Percentiles rank a stretch among this genome's conserved stretches.
Evolutionary conservation across 2,888 invertebrate species (phyloP).

Genomic region (Mesoligia furuncula): DNA sequence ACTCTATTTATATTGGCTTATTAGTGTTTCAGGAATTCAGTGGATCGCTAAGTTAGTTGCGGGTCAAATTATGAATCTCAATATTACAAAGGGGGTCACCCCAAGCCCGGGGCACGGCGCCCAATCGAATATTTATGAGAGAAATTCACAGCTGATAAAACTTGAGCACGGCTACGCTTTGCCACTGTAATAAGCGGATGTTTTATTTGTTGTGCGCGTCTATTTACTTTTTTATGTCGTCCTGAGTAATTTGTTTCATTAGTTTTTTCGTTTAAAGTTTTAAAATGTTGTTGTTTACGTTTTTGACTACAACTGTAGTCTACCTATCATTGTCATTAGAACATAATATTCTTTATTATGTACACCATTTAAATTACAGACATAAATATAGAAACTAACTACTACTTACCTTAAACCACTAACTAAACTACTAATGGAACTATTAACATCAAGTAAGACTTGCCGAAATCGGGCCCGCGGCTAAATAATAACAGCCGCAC

Average conservation of each 20-base stretch:
- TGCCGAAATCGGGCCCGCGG: background rate
- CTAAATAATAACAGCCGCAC: too few species aligned
- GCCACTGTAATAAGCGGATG: conserved; percentile 76
- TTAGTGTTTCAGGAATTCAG: conserved; percentile 77
- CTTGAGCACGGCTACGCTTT: conserved; percentile 70
- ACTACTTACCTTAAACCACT: too few species aligned
- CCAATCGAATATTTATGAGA: conserved; percentile 88
- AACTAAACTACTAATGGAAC: too few species aligned
- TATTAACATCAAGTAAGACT: background rate
- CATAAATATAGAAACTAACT: too few species aligned
- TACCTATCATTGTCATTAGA: background rate
- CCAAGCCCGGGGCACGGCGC: conserved; percentile 69
- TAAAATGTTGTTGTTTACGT: too few species aligned
- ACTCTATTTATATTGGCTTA: conserved; percentile 70
- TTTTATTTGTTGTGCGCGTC: conserved; percentile 66
- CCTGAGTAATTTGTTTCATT: conserved; percentile 39
- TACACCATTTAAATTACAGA: too few species aligned
- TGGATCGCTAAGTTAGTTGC: conserved; percentile 77
- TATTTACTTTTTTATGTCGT: conserved; percentile 56
- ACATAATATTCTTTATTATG: too few species aligned
- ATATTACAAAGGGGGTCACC: conserved; percentile 79
- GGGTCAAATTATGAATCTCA: conserved; percentile 86
- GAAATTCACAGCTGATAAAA: conserved; percentile 88
- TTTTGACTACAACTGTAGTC: background rate
- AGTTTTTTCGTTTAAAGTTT: conserved; percentile 25